These are phyloP conservation scores for Melanaphis sacchari DNA, from an alignment of 1,140 invertebrate species.

Conservation along the genomic window DNA sequence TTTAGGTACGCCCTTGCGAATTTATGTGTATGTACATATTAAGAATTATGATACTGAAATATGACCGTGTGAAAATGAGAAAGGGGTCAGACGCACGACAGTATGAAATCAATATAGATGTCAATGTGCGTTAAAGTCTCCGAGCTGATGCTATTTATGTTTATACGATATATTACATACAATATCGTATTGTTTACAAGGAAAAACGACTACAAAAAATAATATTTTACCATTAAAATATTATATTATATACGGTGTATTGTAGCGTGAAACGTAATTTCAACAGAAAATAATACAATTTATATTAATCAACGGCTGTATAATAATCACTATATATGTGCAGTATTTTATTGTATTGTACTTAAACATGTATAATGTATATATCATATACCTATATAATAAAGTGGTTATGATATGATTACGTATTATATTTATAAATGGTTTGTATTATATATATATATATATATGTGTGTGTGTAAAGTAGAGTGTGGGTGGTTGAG, in stretches of 20 bases:
- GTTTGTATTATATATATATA: no score
- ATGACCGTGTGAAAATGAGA: neutral
- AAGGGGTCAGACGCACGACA: neutral
- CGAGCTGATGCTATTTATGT: neutral
- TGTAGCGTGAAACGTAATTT: neutral
- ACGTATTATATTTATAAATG: neutral
- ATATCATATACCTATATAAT: neutral
- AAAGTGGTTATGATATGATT: neutral
- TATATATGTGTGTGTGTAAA: neutral
- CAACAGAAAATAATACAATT: neutral
- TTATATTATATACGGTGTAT: neutral
- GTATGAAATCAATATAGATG: neutral
- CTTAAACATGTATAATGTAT: neutral
- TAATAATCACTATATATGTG: neutral
- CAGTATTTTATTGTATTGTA: neutral
- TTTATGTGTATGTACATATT: neutral
- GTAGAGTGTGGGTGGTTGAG: constrained; percentile 32
- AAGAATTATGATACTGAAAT: neutral
- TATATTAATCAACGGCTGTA: neutral
- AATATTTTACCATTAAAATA: neutral
- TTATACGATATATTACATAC: no score
- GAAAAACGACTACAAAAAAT: neutral
- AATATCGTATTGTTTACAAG: neutral
- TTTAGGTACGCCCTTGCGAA: neutral
- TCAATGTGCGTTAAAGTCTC: constrained; percentile 7